These are phyloP conservation scores for Sinosuthora webbiana DNA, from an alignment of 2,113 vertebrate genomes.

Conservation along the genomic window DNA sequence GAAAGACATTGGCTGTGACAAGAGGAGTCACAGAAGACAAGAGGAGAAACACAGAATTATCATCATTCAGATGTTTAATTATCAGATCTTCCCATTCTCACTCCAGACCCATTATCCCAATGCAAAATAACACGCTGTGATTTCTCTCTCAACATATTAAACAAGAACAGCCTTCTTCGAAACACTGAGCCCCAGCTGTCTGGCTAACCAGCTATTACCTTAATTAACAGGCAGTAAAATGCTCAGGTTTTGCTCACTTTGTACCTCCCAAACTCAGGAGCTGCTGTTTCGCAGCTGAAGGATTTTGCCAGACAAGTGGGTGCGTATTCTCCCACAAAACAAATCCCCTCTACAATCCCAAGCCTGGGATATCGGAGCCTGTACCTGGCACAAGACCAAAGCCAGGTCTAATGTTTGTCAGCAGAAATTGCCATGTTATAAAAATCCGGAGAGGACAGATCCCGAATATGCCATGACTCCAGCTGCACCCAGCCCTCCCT, in stretches of 20 bases:
- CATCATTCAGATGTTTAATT: neutral
- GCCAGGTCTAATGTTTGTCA: fast-evolving
- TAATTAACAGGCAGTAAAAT: neutral
- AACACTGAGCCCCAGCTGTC: neutral
- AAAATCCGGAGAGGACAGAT: neutral
- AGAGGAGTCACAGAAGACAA: neutral
- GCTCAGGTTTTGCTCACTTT: neutral
- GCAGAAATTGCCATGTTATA: neutral
- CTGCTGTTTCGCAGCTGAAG: neutral
- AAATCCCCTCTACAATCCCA: fast-evolving
- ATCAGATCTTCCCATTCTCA: neutral
- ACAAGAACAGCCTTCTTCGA: neutral
- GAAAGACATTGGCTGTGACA: neutral
- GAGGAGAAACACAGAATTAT: neutral
- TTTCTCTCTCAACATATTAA: neutral
- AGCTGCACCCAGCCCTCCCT: fast-evolving
- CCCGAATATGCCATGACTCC: fast-evolving
- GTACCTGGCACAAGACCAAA: neutral
- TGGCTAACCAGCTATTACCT: neutral
- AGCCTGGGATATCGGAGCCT: neutral
- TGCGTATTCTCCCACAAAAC: neutral
- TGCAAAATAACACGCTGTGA: neutral
- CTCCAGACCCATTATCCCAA: neutral
- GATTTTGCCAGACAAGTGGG: fast-evolving
- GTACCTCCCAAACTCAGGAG: neutral